Conservation (phyloP, 2,113 vertebrate species). For the Tamias sibiricus region DNA sequence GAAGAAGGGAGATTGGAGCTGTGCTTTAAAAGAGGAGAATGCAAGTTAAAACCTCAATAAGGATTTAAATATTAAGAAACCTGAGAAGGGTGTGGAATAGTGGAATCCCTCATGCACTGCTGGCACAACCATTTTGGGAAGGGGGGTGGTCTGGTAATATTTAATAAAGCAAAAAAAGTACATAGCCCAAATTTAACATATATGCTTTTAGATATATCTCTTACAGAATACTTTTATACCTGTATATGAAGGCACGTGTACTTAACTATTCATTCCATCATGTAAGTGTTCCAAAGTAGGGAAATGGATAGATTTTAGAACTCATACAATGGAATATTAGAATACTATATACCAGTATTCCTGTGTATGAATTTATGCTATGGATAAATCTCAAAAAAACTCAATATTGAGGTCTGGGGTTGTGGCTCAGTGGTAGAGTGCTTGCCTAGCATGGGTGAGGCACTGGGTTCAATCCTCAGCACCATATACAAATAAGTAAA, state of each 20-base stretch:
- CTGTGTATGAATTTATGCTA: neutral
- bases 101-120: neutral
- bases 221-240: neutral
- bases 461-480: too few relatives aligned
- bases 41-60: conserved; percentile 22
- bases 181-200: neutral
- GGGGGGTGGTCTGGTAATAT: neutral
- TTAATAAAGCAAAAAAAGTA: conserved; percentile 33
- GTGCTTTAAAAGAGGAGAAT: conserved; percentile 32
- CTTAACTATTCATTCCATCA: neutral
- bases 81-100: neutral
- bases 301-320: neutral
- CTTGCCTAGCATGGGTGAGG: too few relatives aligned
- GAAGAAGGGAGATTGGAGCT: neutral
- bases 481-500: too few relatives aligned
- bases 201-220: neutral
- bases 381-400: neutral
- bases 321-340: neutral
- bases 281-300: neutral
- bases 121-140: neutral
- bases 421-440: too few relatives aligned
- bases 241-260: neutral
- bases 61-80: conserved; percentile 30
- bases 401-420: neutral
- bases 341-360: neutral